These are phyloP conservation scores for Trachelus troglodyta DNA, from an alignment of 2,888 invertebrate species.

Conservation along the genomic window DNA sequence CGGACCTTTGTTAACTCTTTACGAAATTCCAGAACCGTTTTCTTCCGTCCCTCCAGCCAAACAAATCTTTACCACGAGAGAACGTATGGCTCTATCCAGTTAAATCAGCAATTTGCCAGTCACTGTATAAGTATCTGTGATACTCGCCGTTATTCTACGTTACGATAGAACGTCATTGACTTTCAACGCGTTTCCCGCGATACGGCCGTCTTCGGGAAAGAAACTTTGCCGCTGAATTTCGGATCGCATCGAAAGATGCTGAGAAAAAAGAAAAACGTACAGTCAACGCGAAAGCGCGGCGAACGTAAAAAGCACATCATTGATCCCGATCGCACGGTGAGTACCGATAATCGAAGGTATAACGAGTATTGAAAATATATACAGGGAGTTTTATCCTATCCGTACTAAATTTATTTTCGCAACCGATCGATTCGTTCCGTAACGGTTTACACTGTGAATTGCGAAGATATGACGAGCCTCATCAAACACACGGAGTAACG, in stretches of 20 bases:
- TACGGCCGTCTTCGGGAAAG: background rate
- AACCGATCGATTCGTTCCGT: background rate
- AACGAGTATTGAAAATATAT: background rate
- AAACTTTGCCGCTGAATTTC: background rate
- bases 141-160: background rate
- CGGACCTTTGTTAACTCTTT: background rate
- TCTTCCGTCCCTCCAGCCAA: background rate
- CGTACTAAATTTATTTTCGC: background rate
- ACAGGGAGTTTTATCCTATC: background rate
- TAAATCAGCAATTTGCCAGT: background rate
- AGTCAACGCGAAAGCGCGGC: background rate
- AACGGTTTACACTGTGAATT: background rate
- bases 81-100: background rate
- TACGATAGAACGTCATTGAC: background rate
- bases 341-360: background rate
- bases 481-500: background rate
- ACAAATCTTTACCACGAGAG: background rate
- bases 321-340: background rate
- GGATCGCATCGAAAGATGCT: background rate
- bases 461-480: background rate
- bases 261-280: background rate
- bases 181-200: background rate
- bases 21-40: background rate
- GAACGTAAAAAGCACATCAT: background rate
- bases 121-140: background rate